A percentile compares a stretch with the other conserved stretches of the same genome.
Conservation (phyloP, 2,797 vertebrate genomes). For the Crocidura indochinensis region DNA sequence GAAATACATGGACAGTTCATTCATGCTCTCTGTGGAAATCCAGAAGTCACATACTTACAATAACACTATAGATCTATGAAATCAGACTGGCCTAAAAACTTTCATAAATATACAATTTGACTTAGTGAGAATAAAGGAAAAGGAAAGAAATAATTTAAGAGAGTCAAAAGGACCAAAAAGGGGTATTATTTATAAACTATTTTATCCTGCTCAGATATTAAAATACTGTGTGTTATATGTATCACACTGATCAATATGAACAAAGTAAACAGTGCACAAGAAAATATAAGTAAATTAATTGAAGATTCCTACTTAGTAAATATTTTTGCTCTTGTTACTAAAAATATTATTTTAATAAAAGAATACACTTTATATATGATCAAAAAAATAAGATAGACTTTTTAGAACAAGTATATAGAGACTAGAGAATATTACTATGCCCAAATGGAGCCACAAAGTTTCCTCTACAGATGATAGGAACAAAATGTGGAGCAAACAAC, state of each 20-base stretch:
- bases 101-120: not conserved
- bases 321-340: not conserved
- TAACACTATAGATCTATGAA: slow-evolving; percentile 20
- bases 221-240: not conserved
- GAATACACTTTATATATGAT: too few species aligned
- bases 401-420: slow-evolving; percentile 46
- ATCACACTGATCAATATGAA: not conserved
- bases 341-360: too few species aligned
- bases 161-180: slow-evolving; percentile 28
- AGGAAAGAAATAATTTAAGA: not conserved
- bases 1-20: not conserved
- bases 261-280: not conserved
- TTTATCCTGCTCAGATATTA: not conserved
- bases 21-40: not conserved
- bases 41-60: slow-evolving; percentile 2
- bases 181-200: not conserved
- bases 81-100: not conserved
- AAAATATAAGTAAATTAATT: slow-evolving; percentile 50
- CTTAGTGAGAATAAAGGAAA: not conserved
- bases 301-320: not conserved
- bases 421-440: not conserved
- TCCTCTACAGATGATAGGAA: not conserved
- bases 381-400: not conserved
- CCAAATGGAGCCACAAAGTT: slow-evolving; percentile 10
- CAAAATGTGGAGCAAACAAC: not conserved